Conservation (phyloP, 2,797 vertebrate species). For the Macropus fuliginosus region DNA sequence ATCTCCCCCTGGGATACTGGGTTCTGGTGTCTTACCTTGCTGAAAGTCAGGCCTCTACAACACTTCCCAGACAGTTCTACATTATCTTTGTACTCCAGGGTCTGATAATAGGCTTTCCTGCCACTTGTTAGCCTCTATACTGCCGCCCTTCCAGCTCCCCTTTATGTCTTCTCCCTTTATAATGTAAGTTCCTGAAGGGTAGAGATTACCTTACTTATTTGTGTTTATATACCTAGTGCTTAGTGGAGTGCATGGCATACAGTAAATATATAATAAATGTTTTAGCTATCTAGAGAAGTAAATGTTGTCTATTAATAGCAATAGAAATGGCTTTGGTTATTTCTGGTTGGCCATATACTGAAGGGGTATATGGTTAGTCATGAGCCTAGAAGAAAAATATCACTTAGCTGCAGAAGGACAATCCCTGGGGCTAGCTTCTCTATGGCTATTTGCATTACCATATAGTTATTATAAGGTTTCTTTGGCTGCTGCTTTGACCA, state of each 20-base stretch:
- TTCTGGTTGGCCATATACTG: neutral
- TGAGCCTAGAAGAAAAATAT: neutral
- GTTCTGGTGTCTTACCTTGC: neutral
- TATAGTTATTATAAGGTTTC: neutral
- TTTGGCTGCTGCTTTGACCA: neutral
- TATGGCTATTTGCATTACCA: neutral
- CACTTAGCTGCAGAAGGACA: neutral
- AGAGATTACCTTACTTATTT: neutral
- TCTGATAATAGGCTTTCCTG: neutral
- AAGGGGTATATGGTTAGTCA: neutral
- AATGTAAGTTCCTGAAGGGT: neutral
- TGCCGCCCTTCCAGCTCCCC: neutral
- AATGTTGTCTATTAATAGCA: neutral
- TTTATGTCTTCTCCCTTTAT: neutral
- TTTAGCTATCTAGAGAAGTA: neutral
- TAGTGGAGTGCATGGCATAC: neutral
- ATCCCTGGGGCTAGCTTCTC: neutral
- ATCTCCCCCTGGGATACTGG: neutral
- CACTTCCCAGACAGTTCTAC: neutral
- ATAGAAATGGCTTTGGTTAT: neutral
- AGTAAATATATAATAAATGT: neutral
- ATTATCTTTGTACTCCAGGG: neutral
- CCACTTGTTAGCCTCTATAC: neutral
- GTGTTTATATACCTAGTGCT: neutral
- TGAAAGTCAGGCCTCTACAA: neutral